Percentiles rank a stretch among this genome's conserved stretches.
Evolutionary conservation across 2,797 vertebrate species (phyloP).

Genomic region (Echeneis naucrates): DNA sequence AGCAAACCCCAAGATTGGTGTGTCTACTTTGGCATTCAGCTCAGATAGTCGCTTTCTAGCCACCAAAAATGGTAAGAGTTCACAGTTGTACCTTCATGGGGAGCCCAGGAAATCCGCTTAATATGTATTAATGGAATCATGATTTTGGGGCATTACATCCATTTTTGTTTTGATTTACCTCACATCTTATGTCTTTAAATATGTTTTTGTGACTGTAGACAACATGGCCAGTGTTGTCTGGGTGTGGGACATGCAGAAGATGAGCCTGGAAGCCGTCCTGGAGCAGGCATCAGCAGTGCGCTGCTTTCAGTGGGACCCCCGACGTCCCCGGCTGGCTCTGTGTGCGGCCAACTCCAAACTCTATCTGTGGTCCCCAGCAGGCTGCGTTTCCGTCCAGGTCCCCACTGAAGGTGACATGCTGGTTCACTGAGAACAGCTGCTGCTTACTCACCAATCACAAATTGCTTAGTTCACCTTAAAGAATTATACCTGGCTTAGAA

Average conservation of each 20-base stretch:
- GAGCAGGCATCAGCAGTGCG: constrained; percentile 90
- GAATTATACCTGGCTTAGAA: neutral
- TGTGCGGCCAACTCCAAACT: constrained; percentile 90
- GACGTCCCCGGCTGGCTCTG: constrained; percentile 89
- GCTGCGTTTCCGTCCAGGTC: constrained; percentile 91
- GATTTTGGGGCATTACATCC: neutral
- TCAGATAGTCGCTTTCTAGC: constrained; percentile 93
- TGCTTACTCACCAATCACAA: neutral
- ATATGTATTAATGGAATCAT: neutral
- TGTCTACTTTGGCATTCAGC: constrained; percentile 92
- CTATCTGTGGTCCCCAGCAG: constrained; percentile 93
- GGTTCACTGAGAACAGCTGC: neutral
- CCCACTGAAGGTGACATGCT: constrained; percentile 88
- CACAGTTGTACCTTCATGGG: neutral
- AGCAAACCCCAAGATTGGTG: constrained; percentile 94
- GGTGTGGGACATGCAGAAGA: constrained; percentile 94
- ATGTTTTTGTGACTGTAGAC: constrained; percentile 80
- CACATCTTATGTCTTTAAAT: constrained; percentile 1
- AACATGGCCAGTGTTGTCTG: constrained; percentile 90
- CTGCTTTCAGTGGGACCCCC: constrained; percentile 93
- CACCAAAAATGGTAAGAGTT: constrained; percentile 89
- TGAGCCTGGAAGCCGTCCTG: constrained; percentile 87
- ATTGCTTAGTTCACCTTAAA: neutral
- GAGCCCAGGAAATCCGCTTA: neutral
- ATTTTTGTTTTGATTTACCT: neutral